Evolutionary conservation across 2,888 invertebrate genomes (phyloP), one percentile per base, ranked within the genome.

Genomic region (Catonia carolina): DNA sequence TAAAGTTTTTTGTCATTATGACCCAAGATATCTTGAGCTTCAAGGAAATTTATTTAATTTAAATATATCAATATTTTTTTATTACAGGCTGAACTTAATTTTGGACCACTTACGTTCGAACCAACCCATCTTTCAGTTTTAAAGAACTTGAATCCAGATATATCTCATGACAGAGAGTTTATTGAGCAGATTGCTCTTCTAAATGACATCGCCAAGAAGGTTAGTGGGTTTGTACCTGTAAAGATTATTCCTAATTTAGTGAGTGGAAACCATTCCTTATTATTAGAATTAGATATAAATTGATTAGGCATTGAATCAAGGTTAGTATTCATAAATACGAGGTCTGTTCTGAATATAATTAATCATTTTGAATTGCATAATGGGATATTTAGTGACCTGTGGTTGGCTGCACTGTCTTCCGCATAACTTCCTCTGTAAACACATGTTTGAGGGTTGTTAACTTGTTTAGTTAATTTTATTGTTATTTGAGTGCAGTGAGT

Each of bases 121-220:
- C 56, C 51, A 20, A 42, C 31, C 35, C 39, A 45, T 31, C 65
- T 64, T n/a, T 56, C 71, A 20, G 67, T 65, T 62, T 60, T 63
- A 33, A 62, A 54, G 22, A 55, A 61, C 35, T 57, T 66, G 36
- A 62, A 64, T 22, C 56, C 60, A 15, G 53, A 61, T 7, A 55
- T 59, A 15, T 54, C 62, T 23, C 60, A 63, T 36, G 65, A 66
- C 62, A 71, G 57, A 69, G 62, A 55, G 42, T 85, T 84, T 69
- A 68, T 85, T 6, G 75, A 76, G 61, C 84, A 85, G 70, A 71
- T 85, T 14, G 77, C 77, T 62, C 69, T 80, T 17, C 70, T 85
- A 37, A 77, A 78, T 65, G 77, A 78, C 45, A 76, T 85, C 61
- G 77, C 76, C 59, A 71, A 77, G 18, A 79, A 78, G 74, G 75